A percentile compares a stretch with the other conserved stretches of the same genome.
These are phyloP conservation scores for Phrynocephalus forsythii DNA, from an alignment of 2,797 vertebrate genomes.

Conservation along the genomic window DNA sequence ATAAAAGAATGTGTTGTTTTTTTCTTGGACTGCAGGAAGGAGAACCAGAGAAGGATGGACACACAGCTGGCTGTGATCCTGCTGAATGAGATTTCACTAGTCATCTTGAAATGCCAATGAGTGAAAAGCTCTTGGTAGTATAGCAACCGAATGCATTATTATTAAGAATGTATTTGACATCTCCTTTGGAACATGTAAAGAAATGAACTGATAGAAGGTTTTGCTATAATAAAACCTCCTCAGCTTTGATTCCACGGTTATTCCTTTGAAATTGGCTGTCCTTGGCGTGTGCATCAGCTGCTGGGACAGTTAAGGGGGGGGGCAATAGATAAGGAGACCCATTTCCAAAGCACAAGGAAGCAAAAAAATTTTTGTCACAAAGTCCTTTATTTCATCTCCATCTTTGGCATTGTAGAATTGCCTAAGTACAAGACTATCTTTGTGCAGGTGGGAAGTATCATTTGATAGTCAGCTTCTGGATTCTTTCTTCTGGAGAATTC, in stretches of 20 bases:
- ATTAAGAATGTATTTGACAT: conserved; percentile 48
- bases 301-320: conserved; percentile 21
- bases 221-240: conserved; percentile 33
- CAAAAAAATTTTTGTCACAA: neutral
- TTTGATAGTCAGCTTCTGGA: neutral
- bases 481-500: neutral
- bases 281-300: neutral
- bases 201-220: conserved; percentile 25
- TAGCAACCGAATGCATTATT: conserved; percentile 57
- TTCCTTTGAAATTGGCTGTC: conserved; percentile 43
- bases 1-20: conserved; percentile 24
- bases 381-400: neutral
- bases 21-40: conserved; percentile 37
- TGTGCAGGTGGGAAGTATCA: neutral
- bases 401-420: neutral
- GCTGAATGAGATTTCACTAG: conserved; percentile 45
- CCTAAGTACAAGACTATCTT: neutral
- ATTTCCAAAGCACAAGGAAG: neutral
- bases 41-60: conserved; percentile 37
- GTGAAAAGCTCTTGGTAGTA: conserved; percentile 48
- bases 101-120: conserved; percentile 36
- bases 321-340: neutral
- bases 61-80: conserved; percentile 18
- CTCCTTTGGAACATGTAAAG: conserved; percentile 61
- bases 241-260: conserved; percentile 35